Base-by-base conservation (phyloP, 2,797 vertebrate species). In the Gymnocypris eckloni region DNA sequence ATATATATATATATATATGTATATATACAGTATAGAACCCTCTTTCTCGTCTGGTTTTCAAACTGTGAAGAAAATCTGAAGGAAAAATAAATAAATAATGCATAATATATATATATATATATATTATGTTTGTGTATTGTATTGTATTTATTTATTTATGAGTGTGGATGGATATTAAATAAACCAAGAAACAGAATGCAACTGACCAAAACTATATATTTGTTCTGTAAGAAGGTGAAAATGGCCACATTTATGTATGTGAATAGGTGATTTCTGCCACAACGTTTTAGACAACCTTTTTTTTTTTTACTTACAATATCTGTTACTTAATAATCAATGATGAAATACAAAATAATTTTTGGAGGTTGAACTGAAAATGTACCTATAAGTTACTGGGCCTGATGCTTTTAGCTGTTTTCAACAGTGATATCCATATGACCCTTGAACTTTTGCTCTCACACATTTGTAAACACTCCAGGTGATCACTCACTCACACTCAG, bases 401-500 rank as follows among this genome's bases (percentile, higher is more conserved):
- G 61, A 50, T 66, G 25, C 41, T 37, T 77, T 69, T 78, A 56
- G 54, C 18, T 41, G 22, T 39, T 13, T 18, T 64, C 15, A 43
- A 28, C 33, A 18, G 13, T 67, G 37, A 43, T 77, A 25, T 67
- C 7, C 10, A 41, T 13, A 81, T n/a, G 79, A 81, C 64, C 33
- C 20, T 54, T 76, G 48, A 76, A 76, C 28, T 22, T 50, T 81
- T 81, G 20, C 66, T 41, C 66, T 81, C 64, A 54, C n/a, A n/a
- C 71, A 76, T 13, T 52, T 48, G 43, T 75, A 66, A 64, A 66
- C 82, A 76, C 56, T 56, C 33, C 33, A 69, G 39, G 82, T 37
- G 76, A 56, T 66, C 83, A 43, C 64, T 82, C 77, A 79, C 43
- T 61, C 73, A 70, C 39, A 50, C 52, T 71, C 56, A 75, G 16